Evolutionary conservation across 2,888 invertebrate genomes (phyloP), one percentile per base, ranked within the genome.

Genomic region (Eumacrocentrus americanus): DNA sequence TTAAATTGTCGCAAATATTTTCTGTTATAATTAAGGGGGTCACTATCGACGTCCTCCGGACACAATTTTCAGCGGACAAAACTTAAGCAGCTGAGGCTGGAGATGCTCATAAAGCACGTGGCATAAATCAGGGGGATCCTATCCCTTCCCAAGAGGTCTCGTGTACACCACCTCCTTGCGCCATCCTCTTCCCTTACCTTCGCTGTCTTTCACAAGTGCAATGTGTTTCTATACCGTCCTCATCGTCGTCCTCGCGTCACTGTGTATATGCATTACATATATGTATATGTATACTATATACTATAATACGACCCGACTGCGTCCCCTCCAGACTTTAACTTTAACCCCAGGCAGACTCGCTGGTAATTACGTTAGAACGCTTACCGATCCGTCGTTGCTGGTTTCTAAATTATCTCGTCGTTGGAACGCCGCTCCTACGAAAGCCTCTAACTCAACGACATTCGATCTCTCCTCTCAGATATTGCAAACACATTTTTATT

Each of bases 71-170:
- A n/a, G n/a, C n/a, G n/a, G n/a, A n/a, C n/a, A n/a, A n/a, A n/a
- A n/a, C n/a, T n/a, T n/a, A n/a, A n/a, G n/a, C n/a, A n/a, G n/a
- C n/a, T n/a, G n/a, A n/a, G n/a, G n/a, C n/a, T n/a, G n/a, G n/a
- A n/a, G n/a, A n/a, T n/a, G n/a, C n/a, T n/a, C n/a, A n/a, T n/a
- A n/a, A n/a, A n/a, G n/a, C 72, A 69, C 67, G 64, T 67, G 70
- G 71, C 67, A 73, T 74, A 74, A 74, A 73, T 73, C 73, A 73
- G 70, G 58, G 61, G 70, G 64, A 68, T 65, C 64, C 63, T 66
- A 68, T 67, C 66, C 66, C 61, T 65, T 61, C 46, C 61, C n/a
- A 12, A 20, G 12, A 7, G n/a, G 16, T 20, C 29, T 16, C 18
- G 22, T 48, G 20, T 42, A 47, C 29, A 22, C 20, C 23, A 18